A percentile compares a stretch with the other conserved stretches of the same genome.
Conservation (phyloP, 2,797 vertebrate genomes). For the Molossus molossus region DNA sequence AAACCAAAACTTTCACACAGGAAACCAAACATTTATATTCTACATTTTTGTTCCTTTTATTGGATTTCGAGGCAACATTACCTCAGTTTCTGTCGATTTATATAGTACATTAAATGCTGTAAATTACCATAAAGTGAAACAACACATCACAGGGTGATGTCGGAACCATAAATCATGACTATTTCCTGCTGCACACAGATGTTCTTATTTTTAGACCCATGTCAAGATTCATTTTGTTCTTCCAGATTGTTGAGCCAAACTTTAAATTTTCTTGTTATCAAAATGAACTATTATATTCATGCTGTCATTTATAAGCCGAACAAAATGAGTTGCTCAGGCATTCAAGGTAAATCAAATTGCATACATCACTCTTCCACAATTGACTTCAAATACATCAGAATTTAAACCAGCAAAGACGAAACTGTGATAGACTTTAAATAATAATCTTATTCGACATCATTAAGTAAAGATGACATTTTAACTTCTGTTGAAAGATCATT, state of each 20-base stretch:
- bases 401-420: conserved; percentile 76
- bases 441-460: conserved; percentile 66
- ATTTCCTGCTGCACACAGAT: conserved; percentile 80
- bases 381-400: conserved; percentile 40
- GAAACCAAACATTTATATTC: conserved; percentile 83
- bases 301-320: conserved; percentile 74
- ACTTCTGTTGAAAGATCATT: conserved; percentile 70
- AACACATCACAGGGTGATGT: conserved; percentile 74
- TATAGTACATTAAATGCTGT: conserved; percentile 84
- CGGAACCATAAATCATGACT: conserved; percentile 81
- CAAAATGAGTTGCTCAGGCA: conserved; percentile 62
- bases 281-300: conserved; percentile 63
- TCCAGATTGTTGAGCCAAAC: conserved; percentile 65
- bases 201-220: conserved; percentile 82
- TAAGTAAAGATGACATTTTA: conserved; percentile 76
- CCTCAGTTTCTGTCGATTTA: conserved; percentile 82
- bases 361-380: conserved; percentile 64
- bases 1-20: conserved; percentile 82
- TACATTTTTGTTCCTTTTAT: conserved; percentile 82
- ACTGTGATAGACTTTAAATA: conserved; percentile 77
- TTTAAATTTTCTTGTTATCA: conserved; percentile 83
- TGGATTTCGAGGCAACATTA: conserved; percentile 82
- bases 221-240: conserved; percentile 77
- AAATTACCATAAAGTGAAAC: conserved; percentile 86
- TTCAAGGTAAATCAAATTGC: conserved; percentile 76